These are phyloP conservation scores for Odocoileus virginianus DNA, from an alignment of 2,113 vertebrate genomes.

Conservation along the genomic window DNA sequence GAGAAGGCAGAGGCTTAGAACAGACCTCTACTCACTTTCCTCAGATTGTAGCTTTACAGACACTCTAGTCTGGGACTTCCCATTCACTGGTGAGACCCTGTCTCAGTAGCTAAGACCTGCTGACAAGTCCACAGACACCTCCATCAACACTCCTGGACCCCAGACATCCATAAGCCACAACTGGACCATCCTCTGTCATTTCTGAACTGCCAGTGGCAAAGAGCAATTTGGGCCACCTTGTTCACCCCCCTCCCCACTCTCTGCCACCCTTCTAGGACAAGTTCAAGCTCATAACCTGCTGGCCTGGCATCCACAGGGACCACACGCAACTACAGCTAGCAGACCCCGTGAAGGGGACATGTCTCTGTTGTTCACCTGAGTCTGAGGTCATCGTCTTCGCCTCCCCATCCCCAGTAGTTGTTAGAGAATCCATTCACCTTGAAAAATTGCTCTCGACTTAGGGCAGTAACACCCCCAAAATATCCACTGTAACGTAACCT, in stretches of 20 bases:
- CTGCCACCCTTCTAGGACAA: background rate
- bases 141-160: background rate
- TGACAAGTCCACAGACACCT: background rate
- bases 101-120: background rate
- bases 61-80: background rate
- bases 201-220: background rate
- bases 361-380: constrained; percentile 84
- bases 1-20: background rate
- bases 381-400: constrained; percentile 97
- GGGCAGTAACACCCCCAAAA: constrained; percentile 96
- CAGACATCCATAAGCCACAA: background rate
- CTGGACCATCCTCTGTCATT: background rate
- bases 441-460: constrained; percentile 91
- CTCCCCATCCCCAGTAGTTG: constrained; percentile 98
- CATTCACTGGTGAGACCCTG: background rate
- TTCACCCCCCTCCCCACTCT: background rate
- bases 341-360: constrained; percentile 23
- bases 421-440: constrained; percentile 97
- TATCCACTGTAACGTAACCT: constrained; percentile 94
- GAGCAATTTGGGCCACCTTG: background rate
- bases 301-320: background rate
- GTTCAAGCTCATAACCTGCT: background rate
- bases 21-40: background rate
- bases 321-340: background rate
- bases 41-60: background rate